phyloP scores from a whole-genome alignment of 2,888 invertebrate genomes.

The Chrysolina oricalcia region DNA sequence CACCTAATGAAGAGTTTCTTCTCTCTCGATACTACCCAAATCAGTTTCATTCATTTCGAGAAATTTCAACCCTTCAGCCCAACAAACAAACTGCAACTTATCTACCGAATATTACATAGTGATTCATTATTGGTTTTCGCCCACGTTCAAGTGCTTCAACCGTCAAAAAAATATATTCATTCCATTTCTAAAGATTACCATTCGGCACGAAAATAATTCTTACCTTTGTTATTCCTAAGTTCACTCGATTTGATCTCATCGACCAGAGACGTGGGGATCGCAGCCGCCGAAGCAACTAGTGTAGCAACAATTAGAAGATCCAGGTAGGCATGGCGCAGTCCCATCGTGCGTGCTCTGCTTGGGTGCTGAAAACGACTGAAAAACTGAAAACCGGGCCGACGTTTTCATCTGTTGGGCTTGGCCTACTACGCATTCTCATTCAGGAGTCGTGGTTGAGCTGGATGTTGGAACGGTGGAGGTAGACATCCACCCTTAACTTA shows the following conservation, averaged over 20 bases:
- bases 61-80: too few relatives aligned
- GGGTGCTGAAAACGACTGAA: slow-evolving; percentile 62
- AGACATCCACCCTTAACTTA: background rate
- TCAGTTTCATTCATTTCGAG: too few relatives aligned
- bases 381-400: slow-evolving; percentile 59
- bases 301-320: slow-evolving; percentile 52
- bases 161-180: background rate
- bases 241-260: slow-evolving; percentile 69
- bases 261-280: slow-evolving; percentile 68
- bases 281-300: slow-evolving; percentile 56
- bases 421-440: slow-evolving; percentile 58
- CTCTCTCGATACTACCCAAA: too few relatives aligned
- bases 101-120: background rate
- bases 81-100: too few relatives aligned
- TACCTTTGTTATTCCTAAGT: slow-evolving; percentile 68
- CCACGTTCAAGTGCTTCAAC: background rate
- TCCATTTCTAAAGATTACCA: too few relatives aligned
- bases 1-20: too few relatives aligned
- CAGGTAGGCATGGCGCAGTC: slow-evolving; percentile 53
- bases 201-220: slow-evolving; percentile 38
- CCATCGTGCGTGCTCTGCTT: slow-evolving; percentile 52
- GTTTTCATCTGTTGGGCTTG: slow-evolving; percentile 57
- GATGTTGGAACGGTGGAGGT: background rate
- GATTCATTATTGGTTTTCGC: slow-evolving; percentile 3
- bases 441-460: slow-evolving; percentile 31